Evolutionary conservation across 2,113 vertebrate genomes (phyloP).

Genomic region (Thymallus thymallus): DNA sequence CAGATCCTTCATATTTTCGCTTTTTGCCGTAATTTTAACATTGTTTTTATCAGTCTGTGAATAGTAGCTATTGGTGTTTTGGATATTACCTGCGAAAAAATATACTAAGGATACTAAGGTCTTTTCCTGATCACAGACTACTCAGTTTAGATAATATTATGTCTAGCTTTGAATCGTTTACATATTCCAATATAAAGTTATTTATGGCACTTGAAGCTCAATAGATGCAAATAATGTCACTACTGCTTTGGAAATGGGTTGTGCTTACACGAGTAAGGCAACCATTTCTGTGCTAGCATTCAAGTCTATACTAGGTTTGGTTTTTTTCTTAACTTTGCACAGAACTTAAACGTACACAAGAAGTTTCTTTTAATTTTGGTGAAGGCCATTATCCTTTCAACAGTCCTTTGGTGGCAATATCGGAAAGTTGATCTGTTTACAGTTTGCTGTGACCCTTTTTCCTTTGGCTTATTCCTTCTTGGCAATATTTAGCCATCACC

Average conservation of each 20-base stretch:
- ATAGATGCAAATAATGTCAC: background rate
- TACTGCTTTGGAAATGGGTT: background rate
- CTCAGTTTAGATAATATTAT: background rate
- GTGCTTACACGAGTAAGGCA: constrained; percentile 1
- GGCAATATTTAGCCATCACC: background rate
- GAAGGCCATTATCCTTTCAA: background rate
- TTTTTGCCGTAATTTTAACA: too few relatives aligned
- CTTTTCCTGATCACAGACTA: background rate
- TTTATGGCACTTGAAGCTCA: background rate
- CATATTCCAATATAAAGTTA: background rate
- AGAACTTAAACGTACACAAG: background rate
- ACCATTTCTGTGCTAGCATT: constrained; percentile 2
- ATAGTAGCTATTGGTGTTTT: too few relatives aligned
- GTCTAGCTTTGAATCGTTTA: background rate
- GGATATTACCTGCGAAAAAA: too few relatives aligned
- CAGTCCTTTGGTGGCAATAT: background rate
- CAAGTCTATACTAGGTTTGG: background rate
- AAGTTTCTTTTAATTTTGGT: too few relatives aligned
- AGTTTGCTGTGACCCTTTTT: background rate
- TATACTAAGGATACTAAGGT: too few relatives aligned
- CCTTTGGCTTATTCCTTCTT: background rate
- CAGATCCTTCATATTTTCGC: too few relatives aligned
- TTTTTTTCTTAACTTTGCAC: background rate
- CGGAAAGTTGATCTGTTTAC: background rate
- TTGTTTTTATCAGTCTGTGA: too few relatives aligned